Percentiles rank a stretch among this genome's conserved stretches.
Evolutionary conservation across 2,797 vertebrate species (phyloP).

Genomic region (Mus minutoides): DNA sequence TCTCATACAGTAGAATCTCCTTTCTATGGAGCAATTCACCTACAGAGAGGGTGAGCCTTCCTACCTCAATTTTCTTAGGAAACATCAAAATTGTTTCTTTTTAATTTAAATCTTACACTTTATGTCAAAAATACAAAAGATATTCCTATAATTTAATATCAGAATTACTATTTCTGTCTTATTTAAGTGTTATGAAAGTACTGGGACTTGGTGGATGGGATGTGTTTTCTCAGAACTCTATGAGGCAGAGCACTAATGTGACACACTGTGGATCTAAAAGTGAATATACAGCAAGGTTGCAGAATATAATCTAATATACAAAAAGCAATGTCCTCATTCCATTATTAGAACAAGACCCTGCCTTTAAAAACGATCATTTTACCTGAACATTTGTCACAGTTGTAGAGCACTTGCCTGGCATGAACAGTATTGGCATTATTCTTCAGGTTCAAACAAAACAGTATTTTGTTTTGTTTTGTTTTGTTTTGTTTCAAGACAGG

Average conservation of each 20-base stretch:
- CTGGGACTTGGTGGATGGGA: not conserved
- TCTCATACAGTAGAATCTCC: not conserved
- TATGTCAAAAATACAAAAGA: conserved; percentile 26
- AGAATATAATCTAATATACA: not conserved
- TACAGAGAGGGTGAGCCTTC: not conserved
- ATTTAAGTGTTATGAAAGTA: conserved; percentile 14
- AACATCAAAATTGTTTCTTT: conserved; percentile 33
- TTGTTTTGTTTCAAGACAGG: no score
- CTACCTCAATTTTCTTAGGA: not conserved
- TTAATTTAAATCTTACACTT: conserved; percentile 46
- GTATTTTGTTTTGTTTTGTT: no score
- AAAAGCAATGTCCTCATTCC: not conserved
- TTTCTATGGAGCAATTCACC: not conserved
- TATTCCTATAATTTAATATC: not conserved
- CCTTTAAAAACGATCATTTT: not conserved
- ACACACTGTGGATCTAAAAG: not conserved
- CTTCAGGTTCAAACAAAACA: not conserved
- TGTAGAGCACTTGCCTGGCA: not conserved
- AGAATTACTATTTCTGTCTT: conserved; percentile 29
- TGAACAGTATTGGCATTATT: not conserved
- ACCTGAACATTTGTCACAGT: not conserved
- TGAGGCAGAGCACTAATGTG: not conserved
- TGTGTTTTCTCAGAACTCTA: not conserved
- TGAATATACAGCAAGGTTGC: not conserved
- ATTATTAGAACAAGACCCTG: not conserved